Evolutionary conservation across 2,113 vertebrate genomes (phyloP).

Genomic region (Ctenomys sociabilis): DNA sequence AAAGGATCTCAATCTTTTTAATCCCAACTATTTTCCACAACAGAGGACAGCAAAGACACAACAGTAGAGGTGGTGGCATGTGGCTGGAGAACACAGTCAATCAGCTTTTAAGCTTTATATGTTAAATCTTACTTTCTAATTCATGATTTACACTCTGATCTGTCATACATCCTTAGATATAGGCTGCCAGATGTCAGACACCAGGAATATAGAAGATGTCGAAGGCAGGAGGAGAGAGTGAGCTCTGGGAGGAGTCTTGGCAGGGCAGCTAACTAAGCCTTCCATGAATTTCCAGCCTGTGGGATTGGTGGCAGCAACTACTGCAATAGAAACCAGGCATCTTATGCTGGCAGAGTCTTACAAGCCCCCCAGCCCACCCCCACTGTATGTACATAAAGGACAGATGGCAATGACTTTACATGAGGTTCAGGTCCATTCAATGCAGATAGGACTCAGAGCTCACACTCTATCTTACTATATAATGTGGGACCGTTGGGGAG

Average conservation of each 20-base stretch:
- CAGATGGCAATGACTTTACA: not conserved
- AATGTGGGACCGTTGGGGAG: not conserved
- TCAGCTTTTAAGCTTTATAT: not conserved
- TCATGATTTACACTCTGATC: not conserved
- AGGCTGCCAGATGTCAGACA: not conserved
- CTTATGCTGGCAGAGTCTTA: not conserved
- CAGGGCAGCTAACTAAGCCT: not conserved
- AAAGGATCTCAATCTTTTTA: not conserved
- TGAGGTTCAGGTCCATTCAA: not conserved
- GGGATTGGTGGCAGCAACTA: not conserved
- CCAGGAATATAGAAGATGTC: not conserved
- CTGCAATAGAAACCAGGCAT: not conserved
- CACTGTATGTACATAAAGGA: not conserved
- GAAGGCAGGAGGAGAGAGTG: not conserved
- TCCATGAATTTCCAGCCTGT: not conserved
- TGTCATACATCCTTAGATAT: not conserved
- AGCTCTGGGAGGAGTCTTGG: not conserved
- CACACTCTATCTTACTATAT: not conserved
- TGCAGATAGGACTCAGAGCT: not conserved
- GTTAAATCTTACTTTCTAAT: not conserved
- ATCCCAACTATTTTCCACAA: not conserved
- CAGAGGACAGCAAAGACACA: not conserved
- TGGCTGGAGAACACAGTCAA: not conserved
- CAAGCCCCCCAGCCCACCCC: no score
- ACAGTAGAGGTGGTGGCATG: no score